Conservation (phyloP, 2,797 vertebrate species). For the Hirundo rustica region DNA sequence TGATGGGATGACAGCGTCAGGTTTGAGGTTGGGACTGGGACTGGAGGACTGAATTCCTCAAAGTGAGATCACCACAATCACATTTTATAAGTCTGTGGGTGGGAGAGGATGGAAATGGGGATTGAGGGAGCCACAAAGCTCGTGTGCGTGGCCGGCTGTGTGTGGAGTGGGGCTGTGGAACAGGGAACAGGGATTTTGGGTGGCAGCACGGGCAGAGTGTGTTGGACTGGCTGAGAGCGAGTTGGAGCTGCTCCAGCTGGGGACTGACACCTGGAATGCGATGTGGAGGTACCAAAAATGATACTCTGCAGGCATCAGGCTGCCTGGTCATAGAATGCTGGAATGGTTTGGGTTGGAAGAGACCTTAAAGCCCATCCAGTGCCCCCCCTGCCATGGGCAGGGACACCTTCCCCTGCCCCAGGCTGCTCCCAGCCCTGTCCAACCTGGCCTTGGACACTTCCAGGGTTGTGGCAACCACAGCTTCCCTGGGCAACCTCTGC, state of each 20-base stretch:
- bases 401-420: neutral
- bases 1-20: neutral
- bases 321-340: neutral
- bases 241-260: neutral
- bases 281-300: neutral
- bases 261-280: neutral
- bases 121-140: neutral
- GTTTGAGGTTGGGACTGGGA: neutral
- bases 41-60: neutral
- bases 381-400: neutral
- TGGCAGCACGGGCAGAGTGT: neutral
- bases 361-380: rapidly evolving
- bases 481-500: neutral
- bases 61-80: neutral
- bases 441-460: rapidly evolving
- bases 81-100: neutral
- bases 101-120: neutral
- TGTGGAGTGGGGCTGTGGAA: neutral
- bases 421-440: rapidly evolving
- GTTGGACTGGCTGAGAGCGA: neutral
- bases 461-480: neutral
- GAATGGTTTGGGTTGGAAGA: neutral
- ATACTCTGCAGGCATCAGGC: neutral
- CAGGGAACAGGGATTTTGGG: neutral
- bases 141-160: neutral